Base-by-base conservation (phyloP, 1,140 invertebrate species). In the Heliconius hewitsoni region DNA sequence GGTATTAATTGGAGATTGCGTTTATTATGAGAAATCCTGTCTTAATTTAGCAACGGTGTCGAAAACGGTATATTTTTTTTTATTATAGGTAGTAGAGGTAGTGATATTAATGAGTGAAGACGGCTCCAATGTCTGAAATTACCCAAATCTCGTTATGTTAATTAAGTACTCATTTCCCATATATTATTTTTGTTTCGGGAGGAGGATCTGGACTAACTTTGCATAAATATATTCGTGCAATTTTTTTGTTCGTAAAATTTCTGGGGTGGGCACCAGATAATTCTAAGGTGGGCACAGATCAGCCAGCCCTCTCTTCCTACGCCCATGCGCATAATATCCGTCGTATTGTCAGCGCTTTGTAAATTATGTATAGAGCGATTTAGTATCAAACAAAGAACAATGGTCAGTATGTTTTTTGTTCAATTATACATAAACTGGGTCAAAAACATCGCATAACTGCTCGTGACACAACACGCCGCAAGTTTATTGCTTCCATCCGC, bases 371-470 rank as follows among this genome's bases (percentile, higher is more conserved):
- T 77, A 66, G 57, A 79, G 52, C 50, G 75, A 81, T 81, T 81
- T 79, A 73, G 66, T 74, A 71, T 77, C 42, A 77, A 80, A 78
- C 81, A 77, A 80, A 76, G 77, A 83, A 89, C 87, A 89, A 87
- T 87, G 85, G 83, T 83, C 87, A 86, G 79, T 86, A 79, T 82
- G 80, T 83, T 82, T 83, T 84, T 86, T 90, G 88, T 85, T 80
- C 83, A 79, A 89, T 90, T 85, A 87, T 76, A 82, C 78, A 76
- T 75, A 78, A 90, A 79, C 84, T 90, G 79, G 90, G 90, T 91
- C 90, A 91, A 74, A 89, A 83, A 81, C 85, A 86, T 89, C 87
- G 83, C 86, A 89, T 93, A 90, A 93, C 87, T 91, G 87, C 86
- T 86, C 87, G 86, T 91, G 88, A 91, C 89, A 90, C 89, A 87